Percentiles rank a stretch among this genome's conserved stretches.
Evolutionary conservation across 2,113 vertebrate species (phyloP).

Genomic region (Actenoides hombroni): DNA sequence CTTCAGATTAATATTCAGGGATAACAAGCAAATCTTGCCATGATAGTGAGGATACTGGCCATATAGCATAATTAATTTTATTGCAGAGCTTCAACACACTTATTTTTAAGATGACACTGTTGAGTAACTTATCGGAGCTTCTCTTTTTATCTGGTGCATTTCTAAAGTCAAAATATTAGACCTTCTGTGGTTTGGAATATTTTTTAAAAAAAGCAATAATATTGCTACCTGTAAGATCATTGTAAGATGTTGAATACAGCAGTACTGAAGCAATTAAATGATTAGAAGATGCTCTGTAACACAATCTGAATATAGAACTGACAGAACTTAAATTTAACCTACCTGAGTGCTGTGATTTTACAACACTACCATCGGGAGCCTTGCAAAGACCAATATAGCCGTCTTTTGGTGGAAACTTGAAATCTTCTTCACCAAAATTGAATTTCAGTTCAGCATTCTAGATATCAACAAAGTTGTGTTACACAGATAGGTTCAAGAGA

Average conservation of each 20-base stretch:
- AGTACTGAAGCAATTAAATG: background rate
- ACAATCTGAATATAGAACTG: rapidly evolving
- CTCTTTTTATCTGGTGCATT: background rate
- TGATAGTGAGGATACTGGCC: background rate
- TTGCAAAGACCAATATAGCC: conserved; percentile 86
- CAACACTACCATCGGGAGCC: conserved; percentile 81
- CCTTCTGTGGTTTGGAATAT: background rate
- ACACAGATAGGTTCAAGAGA: background rate
- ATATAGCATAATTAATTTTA: background rate
- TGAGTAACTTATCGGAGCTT: background rate
- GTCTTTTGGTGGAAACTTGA: conserved; percentile 88
- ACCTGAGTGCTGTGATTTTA: conserved; percentile 91
- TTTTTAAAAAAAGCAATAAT: background rate
- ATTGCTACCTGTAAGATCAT: background rate
- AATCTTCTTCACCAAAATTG: conserved; percentile 94
- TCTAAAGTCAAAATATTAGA: background rate
- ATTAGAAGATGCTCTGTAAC: background rate
- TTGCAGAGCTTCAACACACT: background rate
- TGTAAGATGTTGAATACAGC: background rate
- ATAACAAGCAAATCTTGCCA: background rate
- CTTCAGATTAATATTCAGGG: background rate
- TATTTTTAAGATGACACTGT: background rate
- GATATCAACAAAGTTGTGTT: background rate
- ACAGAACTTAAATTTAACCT: background rate
- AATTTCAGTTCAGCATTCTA: conserved; percentile 97